A percentile compares a stretch with the other conserved stretches of the same genome.
Conservation (phyloP, 2,113 vertebrate genomes). For the Peromyscus maniculatus region DNA sequence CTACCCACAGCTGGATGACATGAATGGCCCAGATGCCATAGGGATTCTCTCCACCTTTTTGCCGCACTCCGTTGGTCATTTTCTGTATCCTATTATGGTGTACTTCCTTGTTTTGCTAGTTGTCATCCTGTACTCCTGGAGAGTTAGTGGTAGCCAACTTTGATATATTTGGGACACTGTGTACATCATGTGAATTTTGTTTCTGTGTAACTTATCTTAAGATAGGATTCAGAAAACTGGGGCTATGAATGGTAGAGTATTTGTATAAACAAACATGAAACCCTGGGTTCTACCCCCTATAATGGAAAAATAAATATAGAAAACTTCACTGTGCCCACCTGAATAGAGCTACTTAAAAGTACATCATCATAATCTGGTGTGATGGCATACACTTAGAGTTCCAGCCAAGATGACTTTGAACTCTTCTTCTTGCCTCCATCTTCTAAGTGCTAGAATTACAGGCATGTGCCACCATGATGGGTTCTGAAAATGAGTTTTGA, state of each 20-base stretch:
- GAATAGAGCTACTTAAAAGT: background rate
- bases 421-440: background rate
- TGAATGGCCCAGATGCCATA: background rate
- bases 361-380: background rate
- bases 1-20: background rate
- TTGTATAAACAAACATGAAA: background rate
- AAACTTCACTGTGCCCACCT: background rate
- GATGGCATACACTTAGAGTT: background rate
- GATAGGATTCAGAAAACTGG: background rate
- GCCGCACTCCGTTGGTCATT: background rate
- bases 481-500: background rate
- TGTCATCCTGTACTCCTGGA: background rate
- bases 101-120: constrained; percentile 45
- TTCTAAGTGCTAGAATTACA: background rate
- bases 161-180: background rate
- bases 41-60: background rate
- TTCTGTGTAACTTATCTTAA: background rate
- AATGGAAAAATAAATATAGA: background rate
- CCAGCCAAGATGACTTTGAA: background rate
- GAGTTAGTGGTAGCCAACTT: background rate
- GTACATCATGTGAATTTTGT: background rate
- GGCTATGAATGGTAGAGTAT: background rate
- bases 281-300: background rate
- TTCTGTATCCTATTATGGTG: background rate
- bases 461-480: background rate